These are phyloP conservation scores for Sciurus carolinensis DNA, from an alignment of 2,797 vertebrate genomes.

Conservation along the genomic window DNA sequence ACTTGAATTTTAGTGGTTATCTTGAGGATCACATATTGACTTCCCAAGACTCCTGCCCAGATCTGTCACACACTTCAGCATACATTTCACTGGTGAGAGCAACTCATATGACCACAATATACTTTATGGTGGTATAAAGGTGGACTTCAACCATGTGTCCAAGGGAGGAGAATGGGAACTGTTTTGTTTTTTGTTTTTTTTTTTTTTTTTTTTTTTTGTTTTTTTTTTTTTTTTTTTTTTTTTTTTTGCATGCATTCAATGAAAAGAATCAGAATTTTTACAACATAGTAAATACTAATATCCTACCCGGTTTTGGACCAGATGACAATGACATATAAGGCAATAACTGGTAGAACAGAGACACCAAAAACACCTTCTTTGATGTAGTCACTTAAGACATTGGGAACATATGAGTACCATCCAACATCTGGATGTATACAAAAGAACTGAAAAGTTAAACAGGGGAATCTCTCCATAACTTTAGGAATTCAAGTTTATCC, in stretches of 20 bases:
- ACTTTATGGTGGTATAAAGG: not conserved
- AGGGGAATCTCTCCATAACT: not conserved
- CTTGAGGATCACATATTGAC: not conserved
- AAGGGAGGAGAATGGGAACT: not conserved
- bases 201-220: no score
- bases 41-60: not conserved
- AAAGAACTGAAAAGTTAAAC: not conserved
- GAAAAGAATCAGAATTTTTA: no score
- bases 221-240: no score
- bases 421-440: not conserved
- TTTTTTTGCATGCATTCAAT: no score
- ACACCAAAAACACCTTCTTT: no score
- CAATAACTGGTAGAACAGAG: no score
- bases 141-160: not conserved
- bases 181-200: no score
- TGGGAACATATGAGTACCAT: no score
- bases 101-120: not conserved
- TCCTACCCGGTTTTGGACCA: no score
- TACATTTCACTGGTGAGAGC: not conserved
- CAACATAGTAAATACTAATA: no score
- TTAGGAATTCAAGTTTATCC: not conserved
- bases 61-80: not conserved
- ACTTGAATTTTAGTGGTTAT: not conserved
- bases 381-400: no score
- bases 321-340: no score